A percentile compares a stretch with the other conserved stretches of the same genome.
Evolutionary conservation across 2,113 vertebrate genomes (phyloP).

Genomic region (Heteronetta atricapilla): DNA sequence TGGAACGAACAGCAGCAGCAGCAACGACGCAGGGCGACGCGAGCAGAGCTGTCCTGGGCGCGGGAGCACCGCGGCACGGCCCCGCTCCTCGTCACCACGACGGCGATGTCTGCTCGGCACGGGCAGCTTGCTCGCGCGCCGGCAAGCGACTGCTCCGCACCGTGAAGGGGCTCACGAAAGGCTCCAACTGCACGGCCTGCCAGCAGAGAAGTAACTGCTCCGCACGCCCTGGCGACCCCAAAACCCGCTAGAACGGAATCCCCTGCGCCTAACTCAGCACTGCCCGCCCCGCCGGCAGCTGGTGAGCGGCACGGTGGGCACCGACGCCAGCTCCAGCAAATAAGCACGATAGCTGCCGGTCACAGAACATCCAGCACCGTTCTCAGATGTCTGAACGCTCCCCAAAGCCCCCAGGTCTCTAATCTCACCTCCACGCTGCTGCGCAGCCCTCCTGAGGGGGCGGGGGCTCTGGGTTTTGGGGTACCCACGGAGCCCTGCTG

Average conservation of each 20-base stretch:
- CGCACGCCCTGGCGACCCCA: not conserved
- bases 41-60: accelerated
- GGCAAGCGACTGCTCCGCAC: not conserved
- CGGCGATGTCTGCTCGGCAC: not conserved
- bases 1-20: not conserved
- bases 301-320: accelerated
- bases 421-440: not conserved
- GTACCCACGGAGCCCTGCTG: accelerated
- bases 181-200: not conserved
- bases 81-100: accelerated
- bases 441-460: not conserved
- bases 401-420: not conserved
- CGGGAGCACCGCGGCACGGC: accelerated
- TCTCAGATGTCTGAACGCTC: not conserved
- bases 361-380: not conserved
- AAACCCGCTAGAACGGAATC: not conserved
- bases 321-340: not conserved
- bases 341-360: not conserved
- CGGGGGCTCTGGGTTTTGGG: not conserved
- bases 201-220: not conserved
- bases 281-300: accelerated
- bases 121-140: not conserved
- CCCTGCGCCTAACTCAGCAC: not conserved
- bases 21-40: not conserved
- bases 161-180: not conserved